These are phyloP conservation scores for Wiebesia pumilae DNA, from an alignment of 1,140 invertebrate species.

Conservation along the genomic window DNA sequence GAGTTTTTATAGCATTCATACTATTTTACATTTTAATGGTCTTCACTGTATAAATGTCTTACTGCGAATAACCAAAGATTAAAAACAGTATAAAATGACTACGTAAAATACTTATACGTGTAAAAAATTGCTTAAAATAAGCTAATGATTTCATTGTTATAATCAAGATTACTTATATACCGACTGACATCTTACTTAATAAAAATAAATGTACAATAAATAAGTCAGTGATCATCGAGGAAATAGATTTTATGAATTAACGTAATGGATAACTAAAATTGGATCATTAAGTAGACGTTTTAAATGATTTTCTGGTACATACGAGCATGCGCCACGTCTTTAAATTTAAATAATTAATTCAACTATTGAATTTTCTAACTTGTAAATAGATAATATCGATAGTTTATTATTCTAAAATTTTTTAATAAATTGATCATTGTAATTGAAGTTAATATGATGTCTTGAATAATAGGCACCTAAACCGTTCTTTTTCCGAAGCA, in stretches of 20 bases:
- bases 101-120: neutral
- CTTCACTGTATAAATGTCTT: neutral
- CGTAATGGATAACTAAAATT: neutral
- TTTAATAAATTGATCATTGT: neutral
- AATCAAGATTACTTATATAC: neutral
- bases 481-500: neutral
- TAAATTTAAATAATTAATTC: neutral
- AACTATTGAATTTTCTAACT: neutral
- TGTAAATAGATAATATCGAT: neutral
- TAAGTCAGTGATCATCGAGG: neutral
- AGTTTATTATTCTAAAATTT: neutral
- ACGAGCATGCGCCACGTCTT: neutral
- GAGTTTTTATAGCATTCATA: neutral
- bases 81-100: neutral
- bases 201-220: neutral
- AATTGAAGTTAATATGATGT: neutral
- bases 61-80: neutral
- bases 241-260: neutral
- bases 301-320: neutral
- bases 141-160: neutral
- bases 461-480: neutral
- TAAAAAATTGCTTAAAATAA: neutral
- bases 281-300: neutral
- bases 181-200: neutral
- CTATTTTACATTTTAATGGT: conserved; percentile 12